A percentile compares a stretch with the other conserved stretches of the same genome.
These are phyloP conservation scores for Heliconius erato DNA, from an alignment of 2,888 invertebrate genomes.

Conservation along the genomic window DNA sequence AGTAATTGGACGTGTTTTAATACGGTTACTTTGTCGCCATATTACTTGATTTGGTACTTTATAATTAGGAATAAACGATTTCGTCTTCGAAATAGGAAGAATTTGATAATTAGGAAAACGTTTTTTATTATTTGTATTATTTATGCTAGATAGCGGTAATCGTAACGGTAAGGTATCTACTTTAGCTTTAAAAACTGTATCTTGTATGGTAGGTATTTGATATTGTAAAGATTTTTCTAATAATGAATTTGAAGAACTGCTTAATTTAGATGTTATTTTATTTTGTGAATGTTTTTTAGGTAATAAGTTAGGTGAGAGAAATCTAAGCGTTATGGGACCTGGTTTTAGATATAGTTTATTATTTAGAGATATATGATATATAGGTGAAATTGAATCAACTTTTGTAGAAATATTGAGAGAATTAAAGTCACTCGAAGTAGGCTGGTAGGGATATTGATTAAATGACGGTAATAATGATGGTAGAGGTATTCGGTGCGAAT, in stretches of 20 bases:
- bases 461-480: neutral
- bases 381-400: neutral
- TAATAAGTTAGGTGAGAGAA: neutral
- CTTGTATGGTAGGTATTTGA: neutral
- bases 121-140: neutral
- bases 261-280: neutral
- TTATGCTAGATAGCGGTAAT: neutral
- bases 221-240: neutral
- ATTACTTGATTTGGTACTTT: neutral
- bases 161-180: neutral
- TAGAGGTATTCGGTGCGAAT: neutral
- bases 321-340: too few species aligned
- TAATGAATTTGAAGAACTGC: neutral
- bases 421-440: neutral
- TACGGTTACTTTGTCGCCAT: too few species aligned
- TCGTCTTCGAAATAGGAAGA: neutral
- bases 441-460: neutral
- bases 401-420: neutral
- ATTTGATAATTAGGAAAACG: neutral
- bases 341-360: neutral
- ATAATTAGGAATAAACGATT: neutral
- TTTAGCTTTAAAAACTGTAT: neutral
- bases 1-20: neutral
- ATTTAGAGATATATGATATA: neutral
- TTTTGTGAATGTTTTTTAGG: neutral